Evolutionary conservation across 2,888 invertebrate species (phyloP).

Genomic region (Rhamnusium bicolor): DNA sequence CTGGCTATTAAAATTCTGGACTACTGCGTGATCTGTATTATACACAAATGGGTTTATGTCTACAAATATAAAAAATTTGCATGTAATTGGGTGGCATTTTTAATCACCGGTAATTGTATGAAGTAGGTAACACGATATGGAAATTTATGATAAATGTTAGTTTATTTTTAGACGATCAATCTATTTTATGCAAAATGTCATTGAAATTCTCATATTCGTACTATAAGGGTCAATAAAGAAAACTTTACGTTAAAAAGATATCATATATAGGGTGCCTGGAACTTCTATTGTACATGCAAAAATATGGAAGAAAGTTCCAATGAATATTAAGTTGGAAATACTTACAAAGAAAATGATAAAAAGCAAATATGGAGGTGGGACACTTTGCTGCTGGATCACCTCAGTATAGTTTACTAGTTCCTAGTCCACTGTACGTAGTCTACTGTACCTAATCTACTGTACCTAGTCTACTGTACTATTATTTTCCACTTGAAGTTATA

Average conservation of each 20-base stretch:
- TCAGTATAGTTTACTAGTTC: too few relatives aligned
- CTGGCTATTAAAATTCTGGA: neutral
- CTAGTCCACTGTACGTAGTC: too few relatives aligned
- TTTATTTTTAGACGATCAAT: constrained; percentile 23
- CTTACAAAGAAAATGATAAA: too few relatives aligned
- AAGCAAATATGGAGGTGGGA: too few relatives aligned
- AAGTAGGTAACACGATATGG: constrained; percentile 15
- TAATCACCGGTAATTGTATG: constrained; percentile 6
- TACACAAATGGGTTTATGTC: neutral
- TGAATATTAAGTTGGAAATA: too few relatives aligned
- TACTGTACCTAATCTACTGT: too few relatives aligned
- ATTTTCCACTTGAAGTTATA: too few relatives aligned
- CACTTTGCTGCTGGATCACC: too few relatives aligned
- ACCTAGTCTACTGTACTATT: too few relatives aligned
- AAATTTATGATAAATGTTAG: constrained; percentile 17
- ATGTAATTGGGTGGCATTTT: constrained; percentile 14
- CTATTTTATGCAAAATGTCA: neutral
- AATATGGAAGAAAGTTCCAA: too few relatives aligned
- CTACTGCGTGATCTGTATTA: neutral
- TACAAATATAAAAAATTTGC: constrained; percentile 10
- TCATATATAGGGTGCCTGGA: too few relatives aligned
- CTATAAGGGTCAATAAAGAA: neutral
- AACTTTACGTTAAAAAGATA: neutral
- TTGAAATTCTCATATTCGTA: neutral
- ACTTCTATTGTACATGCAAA: too few relatives aligned